A percentile compares a stretch with the other conserved stretches of the same genome.
Evolutionary conservation across 2,888 invertebrate species (phyloP).

Genomic region (Spilosoma lubricipeda): DNA sequence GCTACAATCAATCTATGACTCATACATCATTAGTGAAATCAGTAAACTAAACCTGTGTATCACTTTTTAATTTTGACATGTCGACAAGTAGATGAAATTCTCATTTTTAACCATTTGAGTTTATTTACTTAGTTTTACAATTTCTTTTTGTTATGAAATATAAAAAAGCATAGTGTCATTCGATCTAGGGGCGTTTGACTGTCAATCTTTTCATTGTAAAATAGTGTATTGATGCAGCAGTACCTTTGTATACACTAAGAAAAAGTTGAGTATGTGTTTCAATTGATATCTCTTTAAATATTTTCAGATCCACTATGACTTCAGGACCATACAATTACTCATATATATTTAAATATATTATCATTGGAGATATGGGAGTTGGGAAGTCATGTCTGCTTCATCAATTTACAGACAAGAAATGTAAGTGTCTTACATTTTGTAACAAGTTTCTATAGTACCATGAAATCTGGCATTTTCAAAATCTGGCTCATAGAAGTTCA

Average conservation of each 20-base stretch:
- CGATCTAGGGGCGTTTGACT: constrained; percentile 1
- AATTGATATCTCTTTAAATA: not conserved
- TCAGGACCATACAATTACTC: constrained; percentile 99
- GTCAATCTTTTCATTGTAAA: not conserved
- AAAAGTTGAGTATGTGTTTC: not conserved
- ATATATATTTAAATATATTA: constrained; percentile 99
- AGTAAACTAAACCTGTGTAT: constrained; percentile 22
- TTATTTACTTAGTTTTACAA: not conserved
- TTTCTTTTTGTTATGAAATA: not conserved
- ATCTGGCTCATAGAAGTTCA: not conserved
- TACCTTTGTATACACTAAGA: not conserved
- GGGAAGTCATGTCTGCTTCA: constrained; percentile 99
- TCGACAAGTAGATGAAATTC: not conserved
- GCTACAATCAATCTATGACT: constrained; percentile 30
- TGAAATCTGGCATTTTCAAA: not conserved
- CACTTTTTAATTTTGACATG: not conserved
- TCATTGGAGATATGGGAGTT: constrained; percentile 99
- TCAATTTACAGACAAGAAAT: constrained; percentile 99
- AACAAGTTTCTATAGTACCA: not conserved
- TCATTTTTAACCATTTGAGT: not conserved
- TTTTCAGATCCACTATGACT: constrained; percentile 89
- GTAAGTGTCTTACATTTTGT: constrained; percentile 88
- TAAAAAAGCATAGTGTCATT: not conserved
- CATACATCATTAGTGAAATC: constrained; percentile 29
- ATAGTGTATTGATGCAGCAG: not conserved